Base-by-base conservation (phyloP, 2,888 invertebrate genomes). In the Aphodius sticticus region DNA sequence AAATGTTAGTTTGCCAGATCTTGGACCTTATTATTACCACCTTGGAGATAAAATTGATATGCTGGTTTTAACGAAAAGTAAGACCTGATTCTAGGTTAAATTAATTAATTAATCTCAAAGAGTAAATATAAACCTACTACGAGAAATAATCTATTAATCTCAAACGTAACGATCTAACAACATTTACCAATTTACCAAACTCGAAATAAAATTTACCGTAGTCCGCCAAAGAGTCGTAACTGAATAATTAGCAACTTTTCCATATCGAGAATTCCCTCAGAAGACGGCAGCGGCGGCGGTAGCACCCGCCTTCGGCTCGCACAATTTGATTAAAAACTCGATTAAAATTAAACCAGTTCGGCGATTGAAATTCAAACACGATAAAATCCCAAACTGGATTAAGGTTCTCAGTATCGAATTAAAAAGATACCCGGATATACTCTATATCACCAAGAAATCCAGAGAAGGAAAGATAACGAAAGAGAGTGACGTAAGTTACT, bases 301-400 rank as follows among this genome's bases (percentile, higher is more conserved):
- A 53, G 3, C 53, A 53, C 53, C 9, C 53, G 53, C 53, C 12
- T 12, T 12, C 9, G 53, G 53, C 7, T 53, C 4, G 74, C 9
- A 35, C 26, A 74, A 74, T 74, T 74, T 37, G 74, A 74, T 74
- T 74, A 74, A 74, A 74, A 74, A 74, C 74, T 35, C 74, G 74
- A 74, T 74, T 74, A 74, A 74, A 74, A 74, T 74, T 74, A 74
- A 74, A 74, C 74, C 74, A 74, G 74, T 26, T 74, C 74, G 74
- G 36, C 74, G 74, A 74, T 74, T 74, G 74, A 74, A 74, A 74
- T 74, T 35, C 74, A 74, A 74, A 74, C 53, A 53, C 53, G 53
- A 53, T 53, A 53, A 53, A 53, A 53, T 53, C 53, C 16, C 76
- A 79, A 79, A 79, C 76, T 76, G 38, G 76, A 79, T 79, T 79